These are phyloP conservation scores for Marasmarcha lunaedactyla DNA, from an alignment of 2,888 invertebrate species.

Conservation along the genomic window DNA sequence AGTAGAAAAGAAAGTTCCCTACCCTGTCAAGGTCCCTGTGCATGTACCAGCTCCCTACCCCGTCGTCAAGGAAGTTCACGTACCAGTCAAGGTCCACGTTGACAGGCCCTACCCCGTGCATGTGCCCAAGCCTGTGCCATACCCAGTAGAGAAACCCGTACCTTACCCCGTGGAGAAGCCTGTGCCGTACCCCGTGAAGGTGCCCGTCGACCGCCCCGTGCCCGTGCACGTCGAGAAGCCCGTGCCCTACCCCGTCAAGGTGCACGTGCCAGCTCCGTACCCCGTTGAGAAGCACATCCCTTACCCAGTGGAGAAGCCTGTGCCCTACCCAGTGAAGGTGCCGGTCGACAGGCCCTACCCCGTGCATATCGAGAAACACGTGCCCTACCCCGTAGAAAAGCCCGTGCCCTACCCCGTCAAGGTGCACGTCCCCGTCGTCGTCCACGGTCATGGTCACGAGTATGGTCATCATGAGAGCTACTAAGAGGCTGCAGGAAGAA, in stretches of 20 bases:
- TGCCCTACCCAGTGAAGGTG: slow-evolving; percentile 76
- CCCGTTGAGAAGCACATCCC: slow-evolving; percentile 73
- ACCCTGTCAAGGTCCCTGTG: slow-evolving; percentile 73
- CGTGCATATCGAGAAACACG: slow-evolving; percentile 74
- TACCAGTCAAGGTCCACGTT: slow-evolving; percentile 75
- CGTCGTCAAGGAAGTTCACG: slow-evolving; percentile 66
- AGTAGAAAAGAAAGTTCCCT: slow-evolving; percentile 75
- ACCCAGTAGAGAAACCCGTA: slow-evolving; percentile 68
- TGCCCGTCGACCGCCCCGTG: slow-evolving; percentile 69
- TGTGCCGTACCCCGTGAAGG: slow-evolving; percentile 73
- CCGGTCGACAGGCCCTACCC: slow-evolving; percentile 74
- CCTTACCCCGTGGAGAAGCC: slow-evolving; percentile 72
- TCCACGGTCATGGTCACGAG: slow-evolving; percentile 59
- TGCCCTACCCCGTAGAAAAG: slow-evolving; percentile 74
- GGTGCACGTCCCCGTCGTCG: slow-evolving; percentile 66
- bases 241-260: slow-evolving; percentile 72
- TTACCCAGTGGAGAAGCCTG: slow-evolving; percentile 75
- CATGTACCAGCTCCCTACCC: slow-evolving; percentile 75
- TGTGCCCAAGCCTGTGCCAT: slow-evolving; percentile 71
- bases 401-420: slow-evolving; percentile 74
- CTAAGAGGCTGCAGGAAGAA: slow-evolving; percentile 66
- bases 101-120: slow-evolving; percentile 75
- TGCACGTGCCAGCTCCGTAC: slow-evolving; percentile 75
- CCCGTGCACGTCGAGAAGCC: slow-evolving; percentile 56
- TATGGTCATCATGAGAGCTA: slow-evolving; percentile 66